Evolutionary conservation across 2,888 invertebrate species (phyloP).

Genomic region (Lepeophtheirus nordmannii): DNA sequence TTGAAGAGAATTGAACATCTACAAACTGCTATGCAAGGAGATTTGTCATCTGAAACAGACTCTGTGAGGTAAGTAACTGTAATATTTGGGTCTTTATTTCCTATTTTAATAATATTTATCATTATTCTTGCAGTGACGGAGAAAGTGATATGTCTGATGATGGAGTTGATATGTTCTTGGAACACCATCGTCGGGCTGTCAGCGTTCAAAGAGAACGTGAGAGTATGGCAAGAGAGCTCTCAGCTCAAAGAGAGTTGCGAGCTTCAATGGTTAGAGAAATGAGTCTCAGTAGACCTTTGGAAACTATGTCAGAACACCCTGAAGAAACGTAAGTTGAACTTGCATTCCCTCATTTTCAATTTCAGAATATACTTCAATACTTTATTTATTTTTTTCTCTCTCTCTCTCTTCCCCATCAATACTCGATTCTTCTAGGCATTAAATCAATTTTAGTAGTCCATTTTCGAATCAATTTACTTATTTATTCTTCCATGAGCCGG

Average conservation of each 20-base stretch:
- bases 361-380: not conserved
- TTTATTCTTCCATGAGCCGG: no score
- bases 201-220: conserved; percentile 20
- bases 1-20: conserved; percentile 75
- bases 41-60: conserved; percentile 31
- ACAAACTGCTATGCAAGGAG: conserved; percentile 79
- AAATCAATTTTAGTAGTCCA: no score
- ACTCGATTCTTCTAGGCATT: no score
- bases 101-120: not conserved
- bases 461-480: no score
- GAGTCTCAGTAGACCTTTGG: not conserved
- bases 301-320: conserved; percentile 20
- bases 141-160: conserved; percentile 20
- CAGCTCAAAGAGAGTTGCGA: conserved; percentile 9
- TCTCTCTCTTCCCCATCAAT: not conserved
- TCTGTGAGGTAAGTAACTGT: not conserved
- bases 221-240: conserved; percentile 10
- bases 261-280: conserved; percentile 4
- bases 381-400: not conserved
- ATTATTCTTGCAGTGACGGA: conserved; percentile 9
- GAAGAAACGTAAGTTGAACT: conserved; percentile 19
- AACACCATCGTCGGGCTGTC: conserved; percentile 21
- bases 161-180: conserved; percentile 16
- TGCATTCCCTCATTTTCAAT: not conserved
- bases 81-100: no score